phyloP scores from a whole-genome alignment of 2,888 invertebrate genomes.

The Myopa tessellatipennis region DNA sequence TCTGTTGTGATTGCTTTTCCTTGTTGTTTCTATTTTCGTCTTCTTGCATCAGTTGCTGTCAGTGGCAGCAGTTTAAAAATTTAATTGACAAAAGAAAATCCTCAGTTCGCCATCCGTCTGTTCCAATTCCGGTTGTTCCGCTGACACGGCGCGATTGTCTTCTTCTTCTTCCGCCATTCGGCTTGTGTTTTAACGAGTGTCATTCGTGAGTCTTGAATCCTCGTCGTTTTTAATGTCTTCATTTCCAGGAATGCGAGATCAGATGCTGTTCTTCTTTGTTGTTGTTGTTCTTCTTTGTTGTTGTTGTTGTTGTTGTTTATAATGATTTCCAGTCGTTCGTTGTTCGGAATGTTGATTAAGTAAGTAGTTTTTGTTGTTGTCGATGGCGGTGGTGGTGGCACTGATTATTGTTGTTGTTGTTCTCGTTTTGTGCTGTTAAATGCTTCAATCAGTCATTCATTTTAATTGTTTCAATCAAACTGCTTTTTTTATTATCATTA shows the following conservation, averaged over 20 bases:
- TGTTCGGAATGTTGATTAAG: slow-evolving; percentile 25
- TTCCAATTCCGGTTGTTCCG: slow-evolving; percentile 17
- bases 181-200: neutral
- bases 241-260: neutral
- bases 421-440: neutral
- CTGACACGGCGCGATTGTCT: neutral
- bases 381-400: slow-evolving; percentile 17
- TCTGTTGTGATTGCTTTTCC: slow-evolving; percentile 23
- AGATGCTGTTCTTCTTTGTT: neutral
- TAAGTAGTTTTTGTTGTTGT: slow-evolving; percentile 23
- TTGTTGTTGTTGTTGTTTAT: neutral
- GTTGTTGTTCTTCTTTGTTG: neutral
- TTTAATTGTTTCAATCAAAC: neutral
- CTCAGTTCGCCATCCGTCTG: neutral
- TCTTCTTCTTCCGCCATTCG: neutral
- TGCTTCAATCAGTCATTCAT: neutral
- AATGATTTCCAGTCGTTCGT: slow-evolving; percentile 6
- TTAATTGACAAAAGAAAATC: slow-evolving; percentile 35
- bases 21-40: slow-evolving; percentile 10
- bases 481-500: neutral
- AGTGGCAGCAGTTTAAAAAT: slow-evolving; percentile 19
- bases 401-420: slow-evolving; percentile 14
- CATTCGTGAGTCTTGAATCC: neutral
- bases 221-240: slow-evolving; percentile 21
- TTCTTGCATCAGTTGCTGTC: slow-evolving; percentile 6